Evolutionary conservation across 2,113 vertebrate genomes (phyloP).

Genomic region (Psilopogon haemacephalus): DNA sequence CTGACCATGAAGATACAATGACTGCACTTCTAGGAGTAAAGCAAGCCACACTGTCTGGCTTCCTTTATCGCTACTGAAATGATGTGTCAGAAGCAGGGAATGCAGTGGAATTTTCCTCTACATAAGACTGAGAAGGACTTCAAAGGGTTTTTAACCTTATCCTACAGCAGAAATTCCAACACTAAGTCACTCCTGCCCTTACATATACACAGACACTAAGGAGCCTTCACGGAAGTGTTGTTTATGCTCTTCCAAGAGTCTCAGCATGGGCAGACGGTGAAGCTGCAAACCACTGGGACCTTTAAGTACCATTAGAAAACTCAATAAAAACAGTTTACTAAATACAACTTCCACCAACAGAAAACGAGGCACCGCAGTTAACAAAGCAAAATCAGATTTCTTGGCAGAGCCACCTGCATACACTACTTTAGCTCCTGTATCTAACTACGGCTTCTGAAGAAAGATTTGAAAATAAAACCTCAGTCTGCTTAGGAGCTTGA

Average conservation of each 20-base stretch:
- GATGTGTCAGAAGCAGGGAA: not conserved
- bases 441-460: not conserved
- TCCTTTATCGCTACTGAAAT: not conserved
- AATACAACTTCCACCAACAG: not conserved
- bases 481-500: not conserved
- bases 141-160: not conserved
- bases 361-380: not conserved
- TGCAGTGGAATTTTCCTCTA: not conserved
- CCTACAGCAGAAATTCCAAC: not conserved
- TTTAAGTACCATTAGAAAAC: not conserved
- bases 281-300: not conserved
- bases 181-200: not conserved
- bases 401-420: not conserved
- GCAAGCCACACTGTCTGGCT: not conserved
- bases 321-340: not conserved
- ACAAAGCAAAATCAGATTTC: not conserved
- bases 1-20: not conserved
- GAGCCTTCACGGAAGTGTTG: not conserved
- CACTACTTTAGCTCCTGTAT: not conserved
- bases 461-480: not conserved
- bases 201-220: not conserved
- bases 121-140: not conserved
- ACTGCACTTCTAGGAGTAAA: not conserved
- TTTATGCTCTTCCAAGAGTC: not conserved
- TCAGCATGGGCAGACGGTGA: not conserved